Evolutionary conservation across 2,888 invertebrate genomes (phyloP).

Genomic region (Glaucopsyche alexis): DNA sequence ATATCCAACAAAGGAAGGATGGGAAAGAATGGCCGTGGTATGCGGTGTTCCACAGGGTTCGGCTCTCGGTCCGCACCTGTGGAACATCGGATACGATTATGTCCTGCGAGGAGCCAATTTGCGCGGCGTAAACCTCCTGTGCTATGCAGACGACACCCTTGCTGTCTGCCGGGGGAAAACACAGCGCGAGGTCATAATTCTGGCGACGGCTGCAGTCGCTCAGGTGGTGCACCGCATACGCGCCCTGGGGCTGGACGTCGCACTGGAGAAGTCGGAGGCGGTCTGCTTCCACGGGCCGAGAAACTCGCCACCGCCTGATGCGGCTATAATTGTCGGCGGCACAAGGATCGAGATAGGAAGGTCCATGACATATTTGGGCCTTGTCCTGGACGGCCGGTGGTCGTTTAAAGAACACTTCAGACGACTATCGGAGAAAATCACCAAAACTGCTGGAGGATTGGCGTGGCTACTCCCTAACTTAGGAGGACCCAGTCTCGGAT

Average conservation of each 20-base stretch:
- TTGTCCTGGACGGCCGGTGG: conserved; percentile 35
- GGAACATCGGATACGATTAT: background rate
- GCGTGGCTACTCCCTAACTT: background rate
- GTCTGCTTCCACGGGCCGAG: conserved; percentile 31
- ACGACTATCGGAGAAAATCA: conserved; percentile 6
- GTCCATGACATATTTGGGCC: conserved; percentile 32
- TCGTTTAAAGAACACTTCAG: conserved; percentile 32
- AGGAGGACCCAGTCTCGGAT: background rate
- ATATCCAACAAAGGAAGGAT: background rate
- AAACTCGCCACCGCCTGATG: background rate
- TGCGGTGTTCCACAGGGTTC: conserved; percentile 19
- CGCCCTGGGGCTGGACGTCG: conserved; percentile 6
- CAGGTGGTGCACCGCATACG: conserved; percentile 12
- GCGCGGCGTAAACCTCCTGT: background rate
- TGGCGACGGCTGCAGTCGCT: conserved; percentile 22
- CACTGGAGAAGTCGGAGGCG: conserved; percentile 16
- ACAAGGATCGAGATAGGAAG: background rate
- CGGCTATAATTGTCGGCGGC: background rate
- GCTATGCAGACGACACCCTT: background rate
- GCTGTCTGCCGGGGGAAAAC: background rate
- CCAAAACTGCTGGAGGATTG: background rate
- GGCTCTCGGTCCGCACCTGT: background rate
- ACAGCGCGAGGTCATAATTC: conserved; percentile 15
- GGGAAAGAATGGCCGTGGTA: background rate
- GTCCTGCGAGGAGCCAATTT: background rate